Evolutionary conservation across 2,888 invertebrate species (phyloP).

Genomic region (Hesperia comma): DNA sequence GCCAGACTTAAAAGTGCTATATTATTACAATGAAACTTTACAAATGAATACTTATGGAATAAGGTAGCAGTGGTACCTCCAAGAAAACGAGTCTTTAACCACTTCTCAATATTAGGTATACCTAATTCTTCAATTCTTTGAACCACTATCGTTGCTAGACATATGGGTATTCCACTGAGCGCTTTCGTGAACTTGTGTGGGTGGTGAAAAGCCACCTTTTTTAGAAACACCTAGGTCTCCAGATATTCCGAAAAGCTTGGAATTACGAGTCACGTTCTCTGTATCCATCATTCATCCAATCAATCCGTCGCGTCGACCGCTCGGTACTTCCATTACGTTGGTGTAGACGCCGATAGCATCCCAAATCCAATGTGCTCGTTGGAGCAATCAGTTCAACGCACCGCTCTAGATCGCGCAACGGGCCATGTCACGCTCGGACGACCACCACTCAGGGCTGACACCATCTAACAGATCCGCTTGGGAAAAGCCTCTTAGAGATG

Average conservation of each 20-base stretch:
- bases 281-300: not conserved
- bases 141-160: too few species aligned
- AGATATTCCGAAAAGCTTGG: not conserved
- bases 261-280: not conserved
- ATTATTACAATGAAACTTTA: too few species aligned
- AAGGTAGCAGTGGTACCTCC: too few species aligned
- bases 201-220: too few species aligned
- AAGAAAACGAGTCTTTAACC: too few species aligned
- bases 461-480: not conserved
- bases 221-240: too few species aligned
- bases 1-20: too few species aligned
- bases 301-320: not conserved
- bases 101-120: too few species aligned
- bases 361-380: slow-evolving; percentile 29
- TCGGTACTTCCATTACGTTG: not conserved
- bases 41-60: too few species aligned
- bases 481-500: not conserved
- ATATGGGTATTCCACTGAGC: too few species aligned
- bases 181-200: too few species aligned
- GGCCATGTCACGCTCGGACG: slow-evolving; percentile 36
- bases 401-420: slow-evolving; percentile 33
- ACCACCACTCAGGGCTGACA: slow-evolving; percentile 19
- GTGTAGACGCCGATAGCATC: slow-evolving; percentile 7
- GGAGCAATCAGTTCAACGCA: slow-evolving; percentile 38
- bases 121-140: too few species aligned